Evolutionary conservation across 1,140 invertebrate species (phyloP).

Genomic region (Odontomachus brunneus): DNA sequence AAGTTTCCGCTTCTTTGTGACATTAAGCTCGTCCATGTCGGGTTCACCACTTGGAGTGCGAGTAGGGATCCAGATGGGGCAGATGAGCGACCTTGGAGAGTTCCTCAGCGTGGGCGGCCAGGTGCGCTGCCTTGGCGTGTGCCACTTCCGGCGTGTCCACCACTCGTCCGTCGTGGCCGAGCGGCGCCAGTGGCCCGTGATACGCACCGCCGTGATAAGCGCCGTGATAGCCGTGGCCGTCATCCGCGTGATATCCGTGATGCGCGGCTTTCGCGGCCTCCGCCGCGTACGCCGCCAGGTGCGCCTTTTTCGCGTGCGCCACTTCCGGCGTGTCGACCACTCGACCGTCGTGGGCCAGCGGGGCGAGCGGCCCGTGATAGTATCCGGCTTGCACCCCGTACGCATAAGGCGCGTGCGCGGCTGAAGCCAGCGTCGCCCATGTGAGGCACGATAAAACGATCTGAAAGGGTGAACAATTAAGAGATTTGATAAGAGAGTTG

Average conservation of each 20-base stretch:
- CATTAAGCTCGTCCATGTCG: background rate
- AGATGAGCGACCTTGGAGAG: conserved; percentile 76
- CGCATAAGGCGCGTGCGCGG: conserved; percentile 64
- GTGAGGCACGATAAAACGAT: conserved; percentile 68
- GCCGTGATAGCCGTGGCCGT: conserved; percentile 17
- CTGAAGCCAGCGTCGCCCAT: conserved; percentile 57
- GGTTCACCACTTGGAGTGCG: conserved; percentile 41
- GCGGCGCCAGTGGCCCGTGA: conserved; percentile 78
- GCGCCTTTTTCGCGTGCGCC: conserved; percentile 86
- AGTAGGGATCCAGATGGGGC: conserved; percentile 39
- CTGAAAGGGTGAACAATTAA: conserved; percentile 53
- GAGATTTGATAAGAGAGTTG: no score
- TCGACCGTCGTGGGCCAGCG: conserved; percentile 84
- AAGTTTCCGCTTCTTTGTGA: no score
- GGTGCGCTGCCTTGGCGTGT: conserved; percentile 86
- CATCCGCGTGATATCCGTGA: conserved; percentile 70
- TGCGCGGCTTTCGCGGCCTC: conserved; percentile 70
- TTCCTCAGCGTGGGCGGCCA: conserved; percentile 86
- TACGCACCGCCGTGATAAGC: conserved; percentile 66
- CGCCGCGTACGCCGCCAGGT: conserved; percentile 86
- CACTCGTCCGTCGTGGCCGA: conserved; percentile 75
- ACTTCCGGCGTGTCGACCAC: conserved; percentile 87
- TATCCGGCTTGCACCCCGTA: conserved; percentile 64
- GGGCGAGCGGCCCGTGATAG: conserved; percentile 83
- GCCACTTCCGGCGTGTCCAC: conserved; percentile 82